A percentile compares a stretch with the other conserved stretches of the same genome.
Conservation (phyloP, 2,797 vertebrate species). For the Gymnocypris eckloni region DNA sequence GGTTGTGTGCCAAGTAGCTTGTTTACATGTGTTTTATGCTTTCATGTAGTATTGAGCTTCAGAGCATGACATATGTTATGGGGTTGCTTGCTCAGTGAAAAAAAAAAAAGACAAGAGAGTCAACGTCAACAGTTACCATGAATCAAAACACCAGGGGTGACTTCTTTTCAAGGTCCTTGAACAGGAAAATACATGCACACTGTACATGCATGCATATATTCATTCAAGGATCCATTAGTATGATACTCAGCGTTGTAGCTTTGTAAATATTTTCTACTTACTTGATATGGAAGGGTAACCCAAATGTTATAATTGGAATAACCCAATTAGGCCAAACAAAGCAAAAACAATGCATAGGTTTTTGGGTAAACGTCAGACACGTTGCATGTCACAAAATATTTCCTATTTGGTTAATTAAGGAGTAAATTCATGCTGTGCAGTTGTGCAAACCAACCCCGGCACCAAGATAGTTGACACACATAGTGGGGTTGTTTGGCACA, state of each 20-base stretch:
- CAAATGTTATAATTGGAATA: slow-evolving; percentile 2
- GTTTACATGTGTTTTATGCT: slow-evolving; percentile 19
- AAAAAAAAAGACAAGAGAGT: slow-evolving; percentile 43
- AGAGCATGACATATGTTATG: slow-evolving; percentile 60
- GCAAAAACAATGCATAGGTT: neutral
- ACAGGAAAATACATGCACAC: slow-evolving; percentile 21
- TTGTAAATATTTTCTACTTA: neutral
- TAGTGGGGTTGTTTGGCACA: slow-evolving; percentile 8
- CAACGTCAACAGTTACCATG: slow-evolving; percentile 54
- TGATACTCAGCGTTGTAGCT: neutral
- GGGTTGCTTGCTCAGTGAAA: slow-evolving; percentile 52
- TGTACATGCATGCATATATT: slow-evolving; percentile 34
- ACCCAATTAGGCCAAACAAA: neutral
- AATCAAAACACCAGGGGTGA: slow-evolving; percentile 57
- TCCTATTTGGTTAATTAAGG: slow-evolving; percentile 22
- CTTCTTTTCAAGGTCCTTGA: slow-evolving; percentile 12
- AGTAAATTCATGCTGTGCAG: slow-evolving; percentile 2
- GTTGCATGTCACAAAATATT: neutral
- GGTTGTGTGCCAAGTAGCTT: neutral
- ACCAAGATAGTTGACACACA: slow-evolving; percentile 5
- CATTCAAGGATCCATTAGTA: slow-evolving; percentile 6
- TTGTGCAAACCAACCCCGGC: neutral
- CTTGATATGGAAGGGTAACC: neutral
- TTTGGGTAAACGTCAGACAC: neutral
- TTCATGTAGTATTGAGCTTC: neutral